These are phyloP conservation scores for Nomada goodeniana DNA, from an alignment of 2,888 invertebrate species.

Conservation along the genomic window DNA sequence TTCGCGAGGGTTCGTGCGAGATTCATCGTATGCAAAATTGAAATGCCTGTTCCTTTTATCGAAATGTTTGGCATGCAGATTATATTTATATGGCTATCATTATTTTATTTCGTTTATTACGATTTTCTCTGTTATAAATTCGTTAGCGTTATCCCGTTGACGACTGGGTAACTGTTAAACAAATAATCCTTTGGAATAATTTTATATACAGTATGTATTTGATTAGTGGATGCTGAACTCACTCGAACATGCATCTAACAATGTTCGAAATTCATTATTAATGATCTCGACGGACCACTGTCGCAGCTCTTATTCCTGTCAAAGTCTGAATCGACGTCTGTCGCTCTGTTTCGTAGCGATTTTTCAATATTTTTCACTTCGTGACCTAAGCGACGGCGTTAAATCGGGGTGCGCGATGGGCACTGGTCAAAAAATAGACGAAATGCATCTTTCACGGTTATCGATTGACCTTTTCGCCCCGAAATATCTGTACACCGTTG, in stretches of 20 bases:
- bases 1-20: no score
- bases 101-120: no score
- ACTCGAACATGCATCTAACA: not conserved
- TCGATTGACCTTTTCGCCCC: slow-evolving; percentile 57
- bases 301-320: not conserved
- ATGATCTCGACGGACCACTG: not conserved
- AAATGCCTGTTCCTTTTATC: no score
- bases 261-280: not conserved
- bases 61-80: no score
- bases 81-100: no score
- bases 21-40: no score
- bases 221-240: not conserved
- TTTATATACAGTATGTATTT: no score
- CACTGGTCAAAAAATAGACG: slow-evolving; percentile 8
- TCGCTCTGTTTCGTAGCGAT: not conserved
- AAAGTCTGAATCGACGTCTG: slow-evolving; percentile 2
- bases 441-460: slow-evolving; percentile 40
- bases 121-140: no score
- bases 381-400: slow-evolving; percentile 9
- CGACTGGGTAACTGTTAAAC: no score
- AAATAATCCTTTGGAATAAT: no score
- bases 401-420: slow-evolving; percentile 7
- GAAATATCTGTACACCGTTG: slow-evolving; percentile 21
- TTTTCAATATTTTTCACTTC: not conserved
- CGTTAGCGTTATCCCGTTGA: no score